Evolutionary conservation across 1,140 invertebrate species (phyloP), one percentile per base, ranked within the genome.

Genomic region (Anthonomus grandis): DNA sequence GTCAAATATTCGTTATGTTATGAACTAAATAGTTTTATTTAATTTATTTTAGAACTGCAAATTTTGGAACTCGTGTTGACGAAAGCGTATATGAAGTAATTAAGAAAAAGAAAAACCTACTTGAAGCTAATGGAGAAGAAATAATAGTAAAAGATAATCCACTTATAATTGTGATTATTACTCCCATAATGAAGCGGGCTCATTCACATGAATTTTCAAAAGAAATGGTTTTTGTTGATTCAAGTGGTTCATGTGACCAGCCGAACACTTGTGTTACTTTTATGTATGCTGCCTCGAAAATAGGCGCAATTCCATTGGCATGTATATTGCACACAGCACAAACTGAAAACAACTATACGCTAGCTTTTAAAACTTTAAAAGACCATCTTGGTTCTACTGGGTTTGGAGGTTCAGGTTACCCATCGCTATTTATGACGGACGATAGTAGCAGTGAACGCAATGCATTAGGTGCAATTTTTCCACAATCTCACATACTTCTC

Each of bases 381-480:
- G 42, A 46, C 8, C 10, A 46, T 13, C 17, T 39, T 6, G 37
- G 37, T 39, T n/a, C 19, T 9, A 25, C 18, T 46, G 42, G 42
- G 6, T 46, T 46, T 46, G 42, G 37, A 39, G 37, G 37, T 15
- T n/a, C n/a, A n/a, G n/a, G n/a, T n/a, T n/a, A n/a, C n/a, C n/a
- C n/a, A n/a, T n/a, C n/a, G n/a, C 37, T 39, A 15, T 39, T 39
- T 39, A 39, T 39, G 5, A 39, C 37, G 10, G 37, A 12, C 37
- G 37, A 39, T 15, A 39, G 37, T 39, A 5, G 10, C 37, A 9
- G 37, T 39, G 37, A 39, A 39, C 37, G 37, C 17, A 39, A 39
- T 39, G 37, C 37, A 12, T 39, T 39, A 39, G 17, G 15, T 39
- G 10, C 37, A n/a, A 15, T 39, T 15, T 39, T n/a, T 39, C 37